These are phyloP conservation scores for Zingel zingel DNA, from an alignment of 2,113 vertebrate genomes.

Conservation along the genomic window DNA sequence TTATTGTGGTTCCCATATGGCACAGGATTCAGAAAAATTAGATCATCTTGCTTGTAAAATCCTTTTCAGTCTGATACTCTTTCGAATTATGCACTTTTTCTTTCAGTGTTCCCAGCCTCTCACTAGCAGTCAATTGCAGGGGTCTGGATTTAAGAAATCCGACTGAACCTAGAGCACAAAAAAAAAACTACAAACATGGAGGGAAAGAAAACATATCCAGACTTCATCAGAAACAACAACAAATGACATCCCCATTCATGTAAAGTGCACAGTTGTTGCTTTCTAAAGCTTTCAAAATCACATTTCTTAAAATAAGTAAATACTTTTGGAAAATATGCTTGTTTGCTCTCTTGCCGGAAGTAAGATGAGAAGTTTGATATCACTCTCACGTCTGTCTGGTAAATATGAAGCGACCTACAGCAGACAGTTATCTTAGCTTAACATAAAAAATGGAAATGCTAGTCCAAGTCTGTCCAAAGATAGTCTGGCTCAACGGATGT, in stretches of 20 bases:
- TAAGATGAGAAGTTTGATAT: neutral
- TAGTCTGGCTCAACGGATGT: too few relatives aligned
- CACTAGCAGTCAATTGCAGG: neutral
- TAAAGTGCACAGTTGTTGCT: neutral
- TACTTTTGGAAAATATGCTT: neutral
- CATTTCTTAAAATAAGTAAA: neutral
- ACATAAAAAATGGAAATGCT: neutral
- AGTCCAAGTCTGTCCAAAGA: neutral
- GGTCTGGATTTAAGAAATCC: slow-evolving; percentile 1
- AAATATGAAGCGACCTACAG: neutral
- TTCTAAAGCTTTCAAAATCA: neutral
- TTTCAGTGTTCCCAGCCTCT: neutral
- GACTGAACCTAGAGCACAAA: neutral
- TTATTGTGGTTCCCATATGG: slow-evolving; percentile 42
- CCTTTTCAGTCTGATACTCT: neutral
- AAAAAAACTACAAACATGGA: neutral
- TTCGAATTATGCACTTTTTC: neutral
- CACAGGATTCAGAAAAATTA: slow-evolving; percentile 38
- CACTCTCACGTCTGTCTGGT: neutral
- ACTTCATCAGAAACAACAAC: neutral
- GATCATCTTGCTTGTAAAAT: slow-evolving; percentile 45
- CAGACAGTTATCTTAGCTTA: neutral
- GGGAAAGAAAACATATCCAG: neutral
- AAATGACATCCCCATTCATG: neutral
- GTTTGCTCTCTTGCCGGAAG: neutral